Percentiles rank a stretch among this genome's conserved stretches.
Conservation (phyloP, 2,888 invertebrate species). For the Pardosa pseudoannulata region DNA sequence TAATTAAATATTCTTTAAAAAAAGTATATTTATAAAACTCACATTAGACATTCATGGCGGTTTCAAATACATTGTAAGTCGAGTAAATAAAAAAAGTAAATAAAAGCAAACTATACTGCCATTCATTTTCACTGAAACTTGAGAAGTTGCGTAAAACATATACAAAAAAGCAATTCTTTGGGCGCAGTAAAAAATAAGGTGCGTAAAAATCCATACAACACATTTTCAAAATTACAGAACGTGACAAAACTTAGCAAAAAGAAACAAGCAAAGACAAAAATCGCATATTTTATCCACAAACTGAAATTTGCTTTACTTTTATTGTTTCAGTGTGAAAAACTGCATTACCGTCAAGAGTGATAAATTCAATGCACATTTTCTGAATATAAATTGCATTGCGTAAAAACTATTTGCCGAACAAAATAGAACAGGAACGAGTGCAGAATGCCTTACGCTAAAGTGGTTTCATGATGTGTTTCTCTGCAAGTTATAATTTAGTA, state of each 20-base stretch:
- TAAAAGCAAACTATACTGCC: too few species aligned
- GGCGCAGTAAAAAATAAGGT: background rate
- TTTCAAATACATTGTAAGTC: too few species aligned
- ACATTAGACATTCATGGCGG: too few species aligned
- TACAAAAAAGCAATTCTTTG: background rate
- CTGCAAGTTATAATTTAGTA: too few species aligned
- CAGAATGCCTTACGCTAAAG: background rate
- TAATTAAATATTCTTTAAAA: too few species aligned
- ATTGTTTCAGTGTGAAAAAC: conserved; percentile 8
- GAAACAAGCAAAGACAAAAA: background rate
- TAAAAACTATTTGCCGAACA: background rate
- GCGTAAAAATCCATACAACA: background rate
- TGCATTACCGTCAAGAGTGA: conserved; percentile 7
- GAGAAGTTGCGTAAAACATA: too few species aligned
- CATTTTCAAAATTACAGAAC: conserved; percentile 2
- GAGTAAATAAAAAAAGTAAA: too few species aligned
- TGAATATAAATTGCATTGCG: background rate
- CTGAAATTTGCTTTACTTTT: background rate
- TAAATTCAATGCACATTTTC: background rate
- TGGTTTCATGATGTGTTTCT: too few species aligned
- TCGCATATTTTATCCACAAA: background rate
- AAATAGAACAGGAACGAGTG: background rate
- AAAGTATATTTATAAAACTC: too few species aligned
- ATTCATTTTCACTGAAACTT: too few species aligned
- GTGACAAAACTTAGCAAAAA: background rate